A percentile compares a stretch with the other conserved stretches of the same genome.
phyloP scores from a whole-genome alignment of 2,113 vertebrate species.

The Meles meles region DNA sequence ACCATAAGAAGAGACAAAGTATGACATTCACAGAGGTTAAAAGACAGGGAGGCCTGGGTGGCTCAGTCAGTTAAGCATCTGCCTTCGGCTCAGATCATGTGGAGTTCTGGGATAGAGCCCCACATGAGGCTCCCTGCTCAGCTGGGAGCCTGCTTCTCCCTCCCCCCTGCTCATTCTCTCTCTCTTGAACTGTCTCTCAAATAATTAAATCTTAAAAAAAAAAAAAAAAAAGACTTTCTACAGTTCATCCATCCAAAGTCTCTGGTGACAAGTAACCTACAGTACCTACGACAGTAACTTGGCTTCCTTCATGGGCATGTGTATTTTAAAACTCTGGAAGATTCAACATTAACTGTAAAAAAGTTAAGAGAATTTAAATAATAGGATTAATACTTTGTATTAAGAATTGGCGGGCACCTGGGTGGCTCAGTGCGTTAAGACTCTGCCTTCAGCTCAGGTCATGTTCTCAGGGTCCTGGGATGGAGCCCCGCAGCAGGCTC shows the following conservation, averaged over 20 bases:
- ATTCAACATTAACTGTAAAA: background rate
- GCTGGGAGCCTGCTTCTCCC: no score
- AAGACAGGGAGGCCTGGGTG: background rate
- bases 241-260: background rate
- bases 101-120: no score
- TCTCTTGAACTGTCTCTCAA: no score
- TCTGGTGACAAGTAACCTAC: background rate
- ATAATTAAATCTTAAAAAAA: no score
- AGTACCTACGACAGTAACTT: background rate
- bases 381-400: background rate
- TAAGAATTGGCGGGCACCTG: background rate
- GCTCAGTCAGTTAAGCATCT: no score
- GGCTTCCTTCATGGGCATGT: background rate
- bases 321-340: background rate
- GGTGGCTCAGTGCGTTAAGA: no score
- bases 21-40: background rate
- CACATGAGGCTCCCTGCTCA: no score
- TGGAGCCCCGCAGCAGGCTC: fast-evolving
- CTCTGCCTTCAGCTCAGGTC: no score
- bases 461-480: no score
- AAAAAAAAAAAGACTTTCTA: background rate
- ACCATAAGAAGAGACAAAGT: background rate
- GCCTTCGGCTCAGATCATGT: no score
- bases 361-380: background rate
- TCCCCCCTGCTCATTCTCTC: no score